Percentiles rank a stretch among this genome's conserved stretches.
Evolutionary conservation across 53 echinoderm and acorn worm species (phyloP).

Genomic region (Crossaster papposus): DNA sequence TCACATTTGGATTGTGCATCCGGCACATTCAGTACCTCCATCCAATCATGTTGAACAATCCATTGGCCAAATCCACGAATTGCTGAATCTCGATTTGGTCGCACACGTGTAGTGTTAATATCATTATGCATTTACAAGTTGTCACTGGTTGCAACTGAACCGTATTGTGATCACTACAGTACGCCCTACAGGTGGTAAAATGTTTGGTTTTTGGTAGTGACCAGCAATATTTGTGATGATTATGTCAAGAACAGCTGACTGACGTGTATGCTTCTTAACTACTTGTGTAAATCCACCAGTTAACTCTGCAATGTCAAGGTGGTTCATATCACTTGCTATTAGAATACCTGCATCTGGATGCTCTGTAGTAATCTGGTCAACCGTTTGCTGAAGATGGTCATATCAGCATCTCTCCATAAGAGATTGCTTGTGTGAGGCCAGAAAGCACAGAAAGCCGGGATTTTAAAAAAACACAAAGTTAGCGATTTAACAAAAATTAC

Average conservation of each 20-base stretch:
- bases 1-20: constrained; percentile 4
- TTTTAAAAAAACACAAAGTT: too few species aligned
- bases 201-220: neutral
- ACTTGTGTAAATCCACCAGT: constrained; percentile 45
- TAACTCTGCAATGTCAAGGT: neutral
- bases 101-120: neutral
- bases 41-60: too few species aligned
- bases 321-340: constrained; percentile 9
- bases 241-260: constrained; percentile 31
- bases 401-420: neutral
- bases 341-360: constrained; percentile 20
- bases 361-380: constrained; percentile 15
- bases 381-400: neutral
- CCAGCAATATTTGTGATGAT: constrained; percentile 32
- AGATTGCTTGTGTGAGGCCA: too few species aligned
- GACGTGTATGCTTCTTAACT: constrained; percentile 17
- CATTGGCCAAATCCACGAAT: neutral
- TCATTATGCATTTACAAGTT: neutral
- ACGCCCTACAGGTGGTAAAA: constrained; percentile 9
- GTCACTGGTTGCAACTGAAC: neutral
- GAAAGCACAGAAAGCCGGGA: too few species aligned
- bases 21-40: neutral
- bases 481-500: too few species aligned
- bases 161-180: constrained; percentile 21
- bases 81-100: constrained; percentile 1